phyloP scores from a whole-genome alignment of 2,797 vertebrate species.

The Acanthurus lineatus region DNA sequence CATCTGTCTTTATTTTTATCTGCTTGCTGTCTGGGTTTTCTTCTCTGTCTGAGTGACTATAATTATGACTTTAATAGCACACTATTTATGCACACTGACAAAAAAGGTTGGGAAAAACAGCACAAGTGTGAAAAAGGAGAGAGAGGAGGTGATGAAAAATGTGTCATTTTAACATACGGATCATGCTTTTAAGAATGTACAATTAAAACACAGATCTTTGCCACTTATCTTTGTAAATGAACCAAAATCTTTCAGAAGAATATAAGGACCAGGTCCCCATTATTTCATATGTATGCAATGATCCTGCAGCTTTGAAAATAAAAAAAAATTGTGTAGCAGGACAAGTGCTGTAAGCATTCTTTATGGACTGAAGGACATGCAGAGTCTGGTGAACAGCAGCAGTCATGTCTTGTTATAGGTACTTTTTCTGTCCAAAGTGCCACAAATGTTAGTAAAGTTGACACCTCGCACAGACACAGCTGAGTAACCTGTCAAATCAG shows the following conservation, averaged over 20 bases:
- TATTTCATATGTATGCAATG: neutral
- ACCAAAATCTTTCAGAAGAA: slow-evolving; percentile 3
- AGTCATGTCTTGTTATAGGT: slow-evolving; percentile 19
- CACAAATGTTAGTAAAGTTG: slow-evolving; percentile 32
- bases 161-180: slow-evolving; percentile 38
- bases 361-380: slow-evolving; percentile 3
- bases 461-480: slow-evolving; percentile 21
- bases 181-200: slow-evolving; percentile 34
- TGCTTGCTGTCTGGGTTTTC: slow-evolving; percentile 23
- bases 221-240: slow-evolving; percentile 32
- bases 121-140: slow-evolving; percentile 19
- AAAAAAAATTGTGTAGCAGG: neutral
- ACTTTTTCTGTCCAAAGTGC: neutral
- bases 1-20: slow-evolving; percentile 6
- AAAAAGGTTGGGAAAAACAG: slow-evolving; percentile 20
- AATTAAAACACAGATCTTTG: slow-evolving; percentile 39
- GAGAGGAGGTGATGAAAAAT: slow-evolving; percentile 39
- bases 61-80: slow-evolving; percentile 32
- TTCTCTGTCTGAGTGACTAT: slow-evolving; percentile 13
- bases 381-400: slow-evolving; percentile 16
- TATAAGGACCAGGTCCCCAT: neutral
- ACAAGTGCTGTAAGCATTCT: neutral
- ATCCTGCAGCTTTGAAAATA: slow-evolving; percentile 6
- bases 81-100: slow-evolving; percentile 33
- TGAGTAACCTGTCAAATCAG: slow-evolving; percentile 25